phyloP scores from a whole-genome alignment of 2,888 invertebrate species.

The Orthonychiurus folsomi region DNA sequence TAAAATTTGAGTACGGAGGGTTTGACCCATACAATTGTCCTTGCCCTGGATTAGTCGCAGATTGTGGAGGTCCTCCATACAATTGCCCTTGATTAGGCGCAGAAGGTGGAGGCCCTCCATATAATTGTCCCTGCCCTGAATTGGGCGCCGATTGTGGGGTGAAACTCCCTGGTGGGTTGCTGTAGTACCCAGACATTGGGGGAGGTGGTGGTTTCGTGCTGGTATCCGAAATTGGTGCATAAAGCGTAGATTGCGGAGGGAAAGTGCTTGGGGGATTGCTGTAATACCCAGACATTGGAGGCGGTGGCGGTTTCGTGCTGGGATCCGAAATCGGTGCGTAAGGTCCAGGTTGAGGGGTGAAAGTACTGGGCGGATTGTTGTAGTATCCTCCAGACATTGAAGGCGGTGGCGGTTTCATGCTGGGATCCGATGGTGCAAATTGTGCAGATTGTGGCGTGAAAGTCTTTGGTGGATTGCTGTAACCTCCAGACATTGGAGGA shows the following conservation, averaged over 20 bases:
- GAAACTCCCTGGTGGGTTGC: neutral
- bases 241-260: neutral
- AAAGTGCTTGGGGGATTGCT: slow-evolving; percentile 2
- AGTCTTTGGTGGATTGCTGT: slow-evolving; percentile 5
- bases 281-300: neutral
- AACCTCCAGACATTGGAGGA: neutral
- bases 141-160: slow-evolving; percentile 9
- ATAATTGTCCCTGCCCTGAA: neutral
- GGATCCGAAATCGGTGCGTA: neutral
- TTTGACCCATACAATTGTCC: no score
- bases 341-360: neutral
- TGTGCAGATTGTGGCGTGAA: neutral
- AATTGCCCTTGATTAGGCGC: no score
- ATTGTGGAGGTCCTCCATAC: no score
- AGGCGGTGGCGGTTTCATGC: neutral
- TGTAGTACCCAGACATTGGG: neutral
- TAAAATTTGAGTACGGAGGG: no score
- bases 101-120: slow-evolving; percentile 5
- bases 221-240: neutral
- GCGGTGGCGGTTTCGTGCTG: neutral
- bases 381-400: neutral
- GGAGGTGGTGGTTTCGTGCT: neutral
- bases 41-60: no score
- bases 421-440: neutral
- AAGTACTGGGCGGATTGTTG: slow-evolving; percentile 4